Conservation (phyloP, 2,888 invertebrate species). For the Tethea ocularis region DNA sequence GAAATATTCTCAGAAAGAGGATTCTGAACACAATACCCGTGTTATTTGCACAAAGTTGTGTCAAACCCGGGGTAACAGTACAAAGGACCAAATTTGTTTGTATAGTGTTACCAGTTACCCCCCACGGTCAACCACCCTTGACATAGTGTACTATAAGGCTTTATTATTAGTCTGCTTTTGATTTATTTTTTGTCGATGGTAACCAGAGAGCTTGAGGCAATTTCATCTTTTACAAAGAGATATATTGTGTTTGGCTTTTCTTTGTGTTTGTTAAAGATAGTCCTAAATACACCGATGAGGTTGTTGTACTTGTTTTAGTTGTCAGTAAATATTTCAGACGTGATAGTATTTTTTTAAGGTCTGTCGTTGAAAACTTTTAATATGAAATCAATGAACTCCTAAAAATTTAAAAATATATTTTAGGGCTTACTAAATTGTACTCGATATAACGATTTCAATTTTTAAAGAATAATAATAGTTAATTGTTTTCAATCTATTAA, state of each 20-base stretch:
- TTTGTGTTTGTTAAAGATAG: neutral
- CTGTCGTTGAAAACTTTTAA: too few species aligned
- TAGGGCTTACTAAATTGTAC: too few species aligned
- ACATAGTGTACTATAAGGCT: slow-evolving; percentile 16
- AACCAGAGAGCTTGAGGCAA: neutral
- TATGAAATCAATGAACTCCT: too few species aligned
- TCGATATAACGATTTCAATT: too few species aligned
- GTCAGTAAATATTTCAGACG: neutral
- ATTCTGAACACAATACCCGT: neutral
- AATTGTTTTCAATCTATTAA: too few species aligned
- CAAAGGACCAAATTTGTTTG: slow-evolving; percentile 37
- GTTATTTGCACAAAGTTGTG: slow-evolving; percentile 13
- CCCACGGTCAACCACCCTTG: slow-evolving; percentile 31
- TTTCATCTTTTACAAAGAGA: neutral
- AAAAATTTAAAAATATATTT: too few species aligned
- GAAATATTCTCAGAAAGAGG: neutral
- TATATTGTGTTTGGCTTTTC: neutral
- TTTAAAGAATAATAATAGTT: too few species aligned
- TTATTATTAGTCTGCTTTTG: slow-evolving; percentile 6
- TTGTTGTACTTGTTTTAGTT: neutral
- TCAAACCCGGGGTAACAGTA: neutral
- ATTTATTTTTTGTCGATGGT: slow-evolving; percentile 6
- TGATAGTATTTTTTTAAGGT: neutral
- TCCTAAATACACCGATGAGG: neutral
- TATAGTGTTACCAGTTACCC: slow-evolving; percentile 36